Conservation (phyloP, 2,797 vertebrate species). For the Lacerta bilineata region DNA sequence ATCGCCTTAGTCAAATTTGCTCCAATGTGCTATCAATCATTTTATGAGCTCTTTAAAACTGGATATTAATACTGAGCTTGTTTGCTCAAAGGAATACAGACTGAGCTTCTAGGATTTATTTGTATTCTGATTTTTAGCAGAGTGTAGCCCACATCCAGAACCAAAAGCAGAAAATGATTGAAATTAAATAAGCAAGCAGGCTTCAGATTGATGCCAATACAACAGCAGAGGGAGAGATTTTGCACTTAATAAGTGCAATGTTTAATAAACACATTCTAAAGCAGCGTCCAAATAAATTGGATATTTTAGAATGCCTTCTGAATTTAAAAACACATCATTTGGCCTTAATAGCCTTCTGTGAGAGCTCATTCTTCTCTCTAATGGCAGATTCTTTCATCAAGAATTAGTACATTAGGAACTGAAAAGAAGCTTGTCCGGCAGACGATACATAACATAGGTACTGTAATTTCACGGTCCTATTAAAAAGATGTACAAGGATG, state of each 20-base stretch:
- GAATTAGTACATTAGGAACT: slow-evolving; percentile 30
- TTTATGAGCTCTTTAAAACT: slow-evolving; percentile 46
- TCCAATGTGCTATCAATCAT: slow-evolving; percentile 30
- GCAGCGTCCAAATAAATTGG: slow-evolving; percentile 26
- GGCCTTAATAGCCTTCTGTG: slow-evolving; percentile 30
- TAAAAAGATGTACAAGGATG: slow-evolving; percentile 40
- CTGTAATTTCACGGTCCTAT: slow-evolving; percentile 39
- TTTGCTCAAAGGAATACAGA: slow-evolving; percentile 36
- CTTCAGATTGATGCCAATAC: slow-evolving; percentile 2
- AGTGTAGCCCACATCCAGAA: slow-evolving; percentile 5
- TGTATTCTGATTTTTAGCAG: slow-evolving; percentile 35
- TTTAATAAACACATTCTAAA: slow-evolving; percentile 40
- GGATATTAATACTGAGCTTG: slow-evolving; percentile 40
- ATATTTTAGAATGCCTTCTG: slow-evolving; percentile 23
- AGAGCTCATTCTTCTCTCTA: slow-evolving; percentile 43
- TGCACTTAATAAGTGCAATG: slow-evolving; percentile 15
- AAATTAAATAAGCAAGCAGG: slow-evolving; percentile 10
- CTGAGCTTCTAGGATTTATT: slow-evolving; percentile 3
- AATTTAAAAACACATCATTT: slow-evolving; percentile 43
- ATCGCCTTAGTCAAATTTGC: slow-evolving; percentile 40
- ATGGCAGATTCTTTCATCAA: slow-evolving; percentile 47
- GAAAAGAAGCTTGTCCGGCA: slow-evolving; percentile 34
- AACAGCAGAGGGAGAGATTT: background rate
- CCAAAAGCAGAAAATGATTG: slow-evolving; percentile 13
- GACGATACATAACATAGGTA: slow-evolving; percentile 13